Evolutionary conservation across 2,113 vertebrate genomes (phyloP), one percentile per base, ranked within the genome.

Genomic region (Takifugu flavidus): DNA sequence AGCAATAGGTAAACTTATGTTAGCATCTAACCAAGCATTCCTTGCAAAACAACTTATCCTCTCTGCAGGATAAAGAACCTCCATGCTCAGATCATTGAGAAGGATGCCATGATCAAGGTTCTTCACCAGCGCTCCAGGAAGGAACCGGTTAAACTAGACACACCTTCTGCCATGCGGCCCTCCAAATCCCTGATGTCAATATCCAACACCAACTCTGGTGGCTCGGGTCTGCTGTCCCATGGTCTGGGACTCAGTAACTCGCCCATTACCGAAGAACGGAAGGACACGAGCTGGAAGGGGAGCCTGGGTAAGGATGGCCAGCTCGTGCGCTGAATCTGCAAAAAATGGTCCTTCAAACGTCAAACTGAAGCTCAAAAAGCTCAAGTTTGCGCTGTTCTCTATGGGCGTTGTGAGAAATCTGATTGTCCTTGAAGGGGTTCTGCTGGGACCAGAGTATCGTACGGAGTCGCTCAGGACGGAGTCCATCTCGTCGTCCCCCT

Each of bases 91-190:
- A 98, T 99, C 81, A 99, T 99, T 34, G 97, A 99, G 83, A 99
- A 99, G 75, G 97, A 99, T 0, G 97, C 97, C 75, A 99, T 99
- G 96, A 99, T 99, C 75, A 99, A 99, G 80, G 97, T 99, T 3
- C 93, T 99, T 46, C 97, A 99, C 82, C 96, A 99, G 82, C 95
- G 97, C 15, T 98, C 96, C 4, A 92, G 94, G 49, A 99, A 98
- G 74, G 97, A 99, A 29, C 92, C 93, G 0, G 89, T 88, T 77
- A 98, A 96, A 89, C 89, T 91, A 0, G 97, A 98, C 5, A 90
- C 91, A 29, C 91, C 94, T 0, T 92, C 95, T 29, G 90, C 92
- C 42, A 98, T 99, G 95, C 89, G 97, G 14, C 96, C 97, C 0
- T 96, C 96, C 49, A 99, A 99, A 85, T 98, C 96, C 4, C 91